Base-by-base conservation (phyloP, 2,797 vertebrate genomes). In the Sebastes vulpes region DNA sequence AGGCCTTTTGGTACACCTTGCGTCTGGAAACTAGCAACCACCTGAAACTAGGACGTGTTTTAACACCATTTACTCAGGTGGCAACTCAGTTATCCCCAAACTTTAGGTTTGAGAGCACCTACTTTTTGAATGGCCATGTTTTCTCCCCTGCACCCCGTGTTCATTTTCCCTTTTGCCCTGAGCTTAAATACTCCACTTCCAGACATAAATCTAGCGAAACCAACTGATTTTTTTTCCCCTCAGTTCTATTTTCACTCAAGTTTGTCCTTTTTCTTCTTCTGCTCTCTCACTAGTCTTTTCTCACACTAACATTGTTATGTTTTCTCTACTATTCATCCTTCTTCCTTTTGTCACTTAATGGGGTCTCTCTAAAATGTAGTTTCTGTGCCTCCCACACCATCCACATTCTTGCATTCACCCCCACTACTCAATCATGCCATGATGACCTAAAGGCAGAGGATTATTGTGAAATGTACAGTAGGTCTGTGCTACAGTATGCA, bases 61-160 rank as follows among this genome's bases (percentile, higher is more conserved):
- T 60, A 83, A 80, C 70, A 78, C 63, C 42, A 63, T 79, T 92
- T 82, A 74, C 56, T 60, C n/a, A 68, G 50, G 53, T 80, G 65
- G 66, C 53, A 83, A 56, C 56, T 70, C 54, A 67, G 18, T 60
- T 76, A 48, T 79, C 73, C 38, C 57, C 26, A 82, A 57, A 67
- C 72, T 68, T 79, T 38, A 67, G 25, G 21, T 83, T 64, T 65
- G 23, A 50, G 59, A 74, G 67, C 48, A 68, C 28, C 53, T 71
- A 35, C 28, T 38, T 26, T 84, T 82, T 82, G 11, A 68, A 69
- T 31, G 31, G 16, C 59, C 60, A 38, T 53, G 31, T 77, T 67
- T 68, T 75, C 54, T 57, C 53, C 25, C 58, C 46, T 65, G 56
- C 35, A 29, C 6, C 4, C 12, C 66, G 46, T 67, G 68, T 77